Conservation (phyloP, 1,140 invertebrate genomes). For the Alviniconcha marisindica region DNA sequence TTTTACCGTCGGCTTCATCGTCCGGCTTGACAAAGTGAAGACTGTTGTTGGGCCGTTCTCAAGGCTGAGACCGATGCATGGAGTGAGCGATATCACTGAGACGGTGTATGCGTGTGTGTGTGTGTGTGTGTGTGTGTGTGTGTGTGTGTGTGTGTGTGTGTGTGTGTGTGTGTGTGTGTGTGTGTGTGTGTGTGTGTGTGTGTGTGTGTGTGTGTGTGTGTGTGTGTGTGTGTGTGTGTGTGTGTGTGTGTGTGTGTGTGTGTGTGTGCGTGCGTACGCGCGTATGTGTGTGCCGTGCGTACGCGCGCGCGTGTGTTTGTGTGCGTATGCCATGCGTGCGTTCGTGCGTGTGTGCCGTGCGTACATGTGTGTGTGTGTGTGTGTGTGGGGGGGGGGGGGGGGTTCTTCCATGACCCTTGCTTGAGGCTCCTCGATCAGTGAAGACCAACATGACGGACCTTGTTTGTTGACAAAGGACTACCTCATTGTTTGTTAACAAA, state of each 20-base stretch:
- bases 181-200: neutral
- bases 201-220: neutral
- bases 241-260: neutral
- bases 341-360: neutral
- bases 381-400: too few species aligned
- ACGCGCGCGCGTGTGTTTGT: neutral
- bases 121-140: slow-evolving; percentile 23
- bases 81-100: too few species aligned
- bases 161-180: neutral
- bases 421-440: too few species aligned
- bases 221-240: neutral
- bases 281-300: neutral
- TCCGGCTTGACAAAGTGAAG: too few species aligned
- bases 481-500: too few species aligned
- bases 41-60: too few species aligned
- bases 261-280: slow-evolving; percentile 3
- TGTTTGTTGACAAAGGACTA: too few species aligned
- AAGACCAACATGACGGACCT: too few species aligned
- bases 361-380: slow-evolving; percentile 10
- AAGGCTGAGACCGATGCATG: too few species aligned
- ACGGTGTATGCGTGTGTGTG: slow-evolving; percentile 18
- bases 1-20: too few species aligned
- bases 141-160: slow-evolving; percentile 16
- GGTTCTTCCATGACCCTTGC: too few species aligned
- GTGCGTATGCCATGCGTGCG: neutral